Evolutionary conservation across 2,888 invertebrate species (phyloP).

Genomic region (Ctenicera cuprea): DNA sequence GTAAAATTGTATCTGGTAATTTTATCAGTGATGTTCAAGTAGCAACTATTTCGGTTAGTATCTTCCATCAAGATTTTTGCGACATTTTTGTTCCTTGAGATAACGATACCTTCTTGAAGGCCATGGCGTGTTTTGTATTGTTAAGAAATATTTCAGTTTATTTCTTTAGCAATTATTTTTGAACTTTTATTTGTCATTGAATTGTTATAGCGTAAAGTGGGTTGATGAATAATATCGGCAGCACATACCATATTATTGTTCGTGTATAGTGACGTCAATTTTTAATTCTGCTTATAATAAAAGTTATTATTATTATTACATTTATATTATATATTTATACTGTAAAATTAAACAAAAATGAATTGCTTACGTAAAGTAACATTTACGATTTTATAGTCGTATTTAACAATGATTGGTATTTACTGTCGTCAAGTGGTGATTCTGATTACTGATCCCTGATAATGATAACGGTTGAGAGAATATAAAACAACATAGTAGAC

Average conservation of each 20-base stretch:
- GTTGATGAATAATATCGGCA: slow-evolving; percentile 1
- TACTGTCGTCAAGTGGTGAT: not conserved
- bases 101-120: not conserved
- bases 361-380: slow-evolving; percentile 19
- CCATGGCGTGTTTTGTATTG: not conserved
- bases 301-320: too few species aligned
- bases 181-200: slow-evolving; percentile 3
- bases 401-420: not conserved
- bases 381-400: not conserved
- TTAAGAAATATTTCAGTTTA: not conserved
- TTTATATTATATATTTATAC: too few species aligned
- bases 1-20: not conserved
- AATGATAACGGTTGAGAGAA: slow-evolving; percentile 6
- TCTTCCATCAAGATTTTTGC: slow-evolving; percentile 5
- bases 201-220: not conserved
- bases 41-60: slow-evolving; percentile 6
- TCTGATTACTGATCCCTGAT: not conserved
- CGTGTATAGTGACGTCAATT: slow-evolving; percentile 24
- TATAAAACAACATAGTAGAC: too few species aligned
- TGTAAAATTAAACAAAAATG: slow-evolving; percentile 34
- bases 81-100: not conserved
- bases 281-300: not conserved
- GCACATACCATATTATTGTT: not conserved
- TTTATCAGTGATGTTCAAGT: slow-evolving; percentile 2
- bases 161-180: not conserved